A percentile compares a stretch with the other conserved stretches of the same genome.
These are phyloP conservation scores for Amiota communis DNA, from an alignment of 2,888 invertebrate genomes.

Conservation along the genomic window DNA sequence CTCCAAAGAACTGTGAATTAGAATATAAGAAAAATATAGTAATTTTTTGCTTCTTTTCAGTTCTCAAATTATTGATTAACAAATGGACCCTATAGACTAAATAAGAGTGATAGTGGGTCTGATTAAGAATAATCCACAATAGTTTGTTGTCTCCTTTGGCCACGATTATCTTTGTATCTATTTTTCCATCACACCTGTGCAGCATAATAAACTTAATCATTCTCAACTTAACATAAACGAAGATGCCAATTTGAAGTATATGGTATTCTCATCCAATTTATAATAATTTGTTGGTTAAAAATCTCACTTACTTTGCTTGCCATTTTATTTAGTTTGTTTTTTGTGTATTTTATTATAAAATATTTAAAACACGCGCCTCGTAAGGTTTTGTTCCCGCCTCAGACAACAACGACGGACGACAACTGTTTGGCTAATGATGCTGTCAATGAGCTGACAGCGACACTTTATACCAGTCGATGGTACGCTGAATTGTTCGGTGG, in stretches of 20 bases:
- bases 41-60: neutral
- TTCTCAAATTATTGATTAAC: too few species aligned
- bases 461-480: constrained; percentile 52
- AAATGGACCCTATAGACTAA: too few species aligned
- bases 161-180: too few species aligned
- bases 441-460: constrained; percentile 44
- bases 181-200: too few species aligned
- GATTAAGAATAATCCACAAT: too few species aligned
- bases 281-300: too few species aligned
- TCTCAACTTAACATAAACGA: too few species aligned
- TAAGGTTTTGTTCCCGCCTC: constrained; percentile 27
- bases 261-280: too few species aligned
- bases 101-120: too few species aligned
- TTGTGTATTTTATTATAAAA: constrained; percentile 35
- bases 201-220: too few species aligned
- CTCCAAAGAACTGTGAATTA: constrained; percentile 52
- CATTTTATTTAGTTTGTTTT: constrained; percentile 49
- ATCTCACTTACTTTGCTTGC: constrained; percentile 64
- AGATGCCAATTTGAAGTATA: too few species aligned
- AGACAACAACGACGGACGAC: constrained; percentile 8
- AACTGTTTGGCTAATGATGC: constrained; percentile 56
- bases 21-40: neutral
- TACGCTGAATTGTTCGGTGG: constrained; percentile 38
- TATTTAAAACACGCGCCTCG: constrained; percentile 42
- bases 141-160: too few species aligned